These are phyloP conservation scores for Clepsis dumicolana DNA, from an alignment of 2,888 invertebrate genomes.

Conservation along the genomic window DNA sequence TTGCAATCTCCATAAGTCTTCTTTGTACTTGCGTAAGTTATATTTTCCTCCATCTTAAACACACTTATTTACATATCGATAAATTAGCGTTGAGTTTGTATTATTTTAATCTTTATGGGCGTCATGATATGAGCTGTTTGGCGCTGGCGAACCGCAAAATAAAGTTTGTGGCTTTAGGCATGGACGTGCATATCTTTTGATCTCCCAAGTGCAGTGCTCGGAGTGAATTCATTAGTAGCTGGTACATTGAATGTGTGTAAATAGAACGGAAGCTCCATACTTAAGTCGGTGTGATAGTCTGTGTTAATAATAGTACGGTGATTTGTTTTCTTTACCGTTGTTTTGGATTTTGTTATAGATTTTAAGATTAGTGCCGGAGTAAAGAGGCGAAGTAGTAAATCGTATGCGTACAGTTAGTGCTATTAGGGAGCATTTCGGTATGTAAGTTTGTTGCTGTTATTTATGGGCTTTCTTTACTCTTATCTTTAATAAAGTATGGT, in stretches of 20 bases:
- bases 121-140: conserved; percentile 51
- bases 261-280: conserved; percentile 79
- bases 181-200: conserved; percentile 78
- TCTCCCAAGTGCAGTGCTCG: conserved; percentile 67
- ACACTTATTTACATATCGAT: conserved; percentile 42
- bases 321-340: conserved; percentile 46
- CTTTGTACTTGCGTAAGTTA: conserved; percentile 47
- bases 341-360: conserved; percentile 26
- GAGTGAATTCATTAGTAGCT: conserved; percentile 77
- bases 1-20: conserved; percentile 45
- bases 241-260: conserved; percentile 74
- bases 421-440: conserved; percentile 2
- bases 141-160: conserved; percentile 40
- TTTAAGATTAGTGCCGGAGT: conserved; percentile 22
- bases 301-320: conserved; percentile 54
- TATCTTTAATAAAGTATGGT: neutral
- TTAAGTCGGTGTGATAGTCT: conserved; percentile 67
- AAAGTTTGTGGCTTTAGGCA: conserved; percentile 56
- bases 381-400: conserved; percentile 13
- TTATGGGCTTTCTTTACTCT: neutral
- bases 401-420: neutral
- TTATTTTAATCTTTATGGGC: conserved; percentile 20
- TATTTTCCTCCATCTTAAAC: conserved; percentile 49
- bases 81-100: conserved; percentile 26
- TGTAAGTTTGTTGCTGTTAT: neutral